Evolutionary conservation across 2,113 vertebrate genomes (phyloP).

Genomic region (Istiophorus platypterus): DNA sequence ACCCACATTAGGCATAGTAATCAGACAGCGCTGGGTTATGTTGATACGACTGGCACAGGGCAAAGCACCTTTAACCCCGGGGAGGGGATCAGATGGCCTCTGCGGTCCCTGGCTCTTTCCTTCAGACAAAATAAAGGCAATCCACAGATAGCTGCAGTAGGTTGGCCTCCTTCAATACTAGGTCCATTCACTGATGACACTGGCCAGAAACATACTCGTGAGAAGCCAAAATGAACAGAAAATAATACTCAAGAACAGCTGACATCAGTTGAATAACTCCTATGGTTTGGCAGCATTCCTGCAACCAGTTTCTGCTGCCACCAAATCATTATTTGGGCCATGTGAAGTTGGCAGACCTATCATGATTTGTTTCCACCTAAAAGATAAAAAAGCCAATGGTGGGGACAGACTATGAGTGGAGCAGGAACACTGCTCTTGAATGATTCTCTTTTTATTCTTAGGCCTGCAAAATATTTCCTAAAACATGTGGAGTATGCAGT

Average conservation of each 20-base stretch:
- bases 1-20: conserved; percentile 70
- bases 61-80: conserved; percentile 56
- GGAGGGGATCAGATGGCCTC: conserved; percentile 30
- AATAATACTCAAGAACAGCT: background rate
- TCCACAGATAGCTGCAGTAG: background rate
- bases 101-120: conserved; percentile 24
- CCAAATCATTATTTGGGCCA: background rate
- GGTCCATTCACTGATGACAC: background rate
- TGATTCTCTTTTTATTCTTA: background rate
- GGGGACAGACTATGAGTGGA: background rate
- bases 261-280: background rate
- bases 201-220: background rate
- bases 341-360: background rate
- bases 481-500: background rate
- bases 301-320: background rate
- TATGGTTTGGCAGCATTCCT: background rate
- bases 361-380: background rate
- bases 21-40: conserved; percentile 65
- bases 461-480: background rate
- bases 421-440: background rate
- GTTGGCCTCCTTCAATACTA: background rate
- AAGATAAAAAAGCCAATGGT: background rate
- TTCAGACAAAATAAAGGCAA: conserved; percentile 12
- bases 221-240: conserved; percentile 1
- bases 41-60: conserved; percentile 58